Conservation (phyloP, 2,888 invertebrate genomes). For the Heliconius cydno region DNA sequence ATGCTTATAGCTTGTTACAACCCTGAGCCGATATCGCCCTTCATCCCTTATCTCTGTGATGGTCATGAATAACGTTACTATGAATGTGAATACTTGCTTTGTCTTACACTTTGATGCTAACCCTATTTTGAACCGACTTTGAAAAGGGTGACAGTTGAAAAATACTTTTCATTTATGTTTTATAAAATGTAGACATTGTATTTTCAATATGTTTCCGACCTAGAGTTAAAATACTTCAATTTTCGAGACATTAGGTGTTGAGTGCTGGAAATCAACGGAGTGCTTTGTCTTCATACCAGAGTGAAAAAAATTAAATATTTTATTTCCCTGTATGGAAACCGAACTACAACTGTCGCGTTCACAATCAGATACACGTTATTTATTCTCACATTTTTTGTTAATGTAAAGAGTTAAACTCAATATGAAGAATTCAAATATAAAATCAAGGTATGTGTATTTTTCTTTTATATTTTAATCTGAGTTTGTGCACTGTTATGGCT, state of each 20-base stretch:
- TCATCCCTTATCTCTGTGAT: constrained; percentile 16
- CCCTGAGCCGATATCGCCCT: constrained; percentile 1
- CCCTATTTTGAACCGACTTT: not conserved
- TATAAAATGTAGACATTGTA: too few species aligned
- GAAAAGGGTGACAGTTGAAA: not conserved
- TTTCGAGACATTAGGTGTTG: not conserved
- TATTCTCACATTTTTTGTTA: not conserved
- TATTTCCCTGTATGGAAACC: not conserved
- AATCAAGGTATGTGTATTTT: too few species aligned
- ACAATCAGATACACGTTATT: too few species aligned
- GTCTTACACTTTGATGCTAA: not conserved
- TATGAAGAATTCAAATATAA: too few species aligned
- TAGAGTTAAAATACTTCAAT: too few species aligned
- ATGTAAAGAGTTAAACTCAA: not conserved
- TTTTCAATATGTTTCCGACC: too few species aligned
- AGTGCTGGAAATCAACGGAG: not conserved
- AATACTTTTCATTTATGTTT: not conserved
- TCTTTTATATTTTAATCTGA: too few species aligned
- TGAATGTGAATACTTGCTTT: constrained; percentile 16
- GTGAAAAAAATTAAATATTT: not conserved
- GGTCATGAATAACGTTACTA: constrained; percentile 14
- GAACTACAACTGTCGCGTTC: not conserved
- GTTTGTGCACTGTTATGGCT: too few species aligned
- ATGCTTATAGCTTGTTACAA: constrained; percentile 15
- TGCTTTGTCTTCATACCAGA: not conserved